phyloP scores from a whole-genome alignment of 2,797 vertebrate genomes.

The Triplophysa yarkandensis region DNA sequence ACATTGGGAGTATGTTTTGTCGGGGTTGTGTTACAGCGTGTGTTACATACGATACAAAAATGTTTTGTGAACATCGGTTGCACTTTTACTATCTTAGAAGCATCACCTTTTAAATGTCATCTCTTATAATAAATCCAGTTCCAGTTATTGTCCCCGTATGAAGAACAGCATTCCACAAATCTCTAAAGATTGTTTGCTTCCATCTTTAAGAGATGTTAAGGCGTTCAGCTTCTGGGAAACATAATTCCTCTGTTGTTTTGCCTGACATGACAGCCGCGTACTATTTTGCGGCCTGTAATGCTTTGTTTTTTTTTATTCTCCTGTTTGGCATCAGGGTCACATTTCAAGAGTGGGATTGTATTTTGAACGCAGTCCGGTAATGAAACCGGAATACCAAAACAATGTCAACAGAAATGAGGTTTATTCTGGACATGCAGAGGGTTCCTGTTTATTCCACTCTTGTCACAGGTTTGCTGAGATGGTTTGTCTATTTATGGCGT shows the following conservation, averaged over 20 bases:
- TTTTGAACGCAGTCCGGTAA: conserved; percentile 28
- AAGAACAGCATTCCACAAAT: no score
- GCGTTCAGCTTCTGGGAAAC: neutral
- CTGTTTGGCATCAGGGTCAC: conserved; percentile 35
- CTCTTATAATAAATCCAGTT: neutral
- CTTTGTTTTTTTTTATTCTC: conserved; percentile 16
- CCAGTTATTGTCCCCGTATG: neutral
- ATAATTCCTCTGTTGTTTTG: neutral
- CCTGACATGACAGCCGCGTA: neutral
- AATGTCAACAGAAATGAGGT: conserved; percentile 48
- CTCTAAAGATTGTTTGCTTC: neutral
- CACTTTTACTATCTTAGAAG: no score
- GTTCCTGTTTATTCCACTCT: conserved; percentile 43
- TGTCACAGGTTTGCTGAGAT: conserved; percentile 40
- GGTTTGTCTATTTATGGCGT: conserved; percentile 46
- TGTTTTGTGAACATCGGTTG: no score
- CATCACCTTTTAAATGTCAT: neutral
- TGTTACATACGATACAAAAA: neutral
- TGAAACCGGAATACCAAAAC: conserved; percentile 47
- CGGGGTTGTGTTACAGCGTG: conserved; percentile 57
- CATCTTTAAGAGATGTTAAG: neutral
- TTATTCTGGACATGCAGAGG: conserved; percentile 35
- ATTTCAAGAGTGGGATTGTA: conserved; percentile 24
- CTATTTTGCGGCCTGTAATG: neutral
- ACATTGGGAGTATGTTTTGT: conserved; percentile 70